Percentiles rank a stretch among this genome's conserved stretches.
phyloP scores from a whole-genome alignment of 2,797 vertebrate species.

The Heterohyrax brucei region DNA sequence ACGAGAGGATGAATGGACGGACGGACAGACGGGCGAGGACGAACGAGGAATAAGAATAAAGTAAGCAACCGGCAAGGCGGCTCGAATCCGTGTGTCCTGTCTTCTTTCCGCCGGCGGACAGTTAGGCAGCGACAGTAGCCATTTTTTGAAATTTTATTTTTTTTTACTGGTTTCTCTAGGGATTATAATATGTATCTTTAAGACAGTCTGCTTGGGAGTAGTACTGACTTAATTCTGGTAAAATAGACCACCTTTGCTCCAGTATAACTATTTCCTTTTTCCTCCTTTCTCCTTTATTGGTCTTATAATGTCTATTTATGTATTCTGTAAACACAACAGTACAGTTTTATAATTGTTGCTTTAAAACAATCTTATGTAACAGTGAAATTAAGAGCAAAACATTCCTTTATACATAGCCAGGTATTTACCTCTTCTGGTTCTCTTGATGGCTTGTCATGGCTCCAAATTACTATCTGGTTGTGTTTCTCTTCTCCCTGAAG shows the following conservation, averaged over 20 bases:
- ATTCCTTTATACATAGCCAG: neutral
- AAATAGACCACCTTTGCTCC: neutral
- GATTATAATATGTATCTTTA: neutral
- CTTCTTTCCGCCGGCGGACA: too few relatives aligned
- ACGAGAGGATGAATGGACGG: too few relatives aligned
- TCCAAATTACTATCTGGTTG: neutral
- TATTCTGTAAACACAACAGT: neutral
- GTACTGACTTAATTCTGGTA: neutral
- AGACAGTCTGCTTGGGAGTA: neutral
- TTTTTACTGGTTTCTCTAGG: too few relatives aligned
- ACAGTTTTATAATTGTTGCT: neutral
- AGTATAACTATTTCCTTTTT: neutral
- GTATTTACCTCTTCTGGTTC: neutral
- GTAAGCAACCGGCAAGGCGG: too few relatives aligned
- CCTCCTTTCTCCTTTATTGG: neutral
- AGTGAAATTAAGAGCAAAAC: neutral
- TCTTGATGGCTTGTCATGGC: neutral
- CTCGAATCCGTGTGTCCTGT: too few relatives aligned
- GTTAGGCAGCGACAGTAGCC: too few relatives aligned
- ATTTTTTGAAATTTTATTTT: too few relatives aligned
- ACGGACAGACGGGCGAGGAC: too few relatives aligned
- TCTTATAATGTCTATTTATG: neutral
- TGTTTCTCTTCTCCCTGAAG: neutral
- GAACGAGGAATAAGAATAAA: too few relatives aligned
- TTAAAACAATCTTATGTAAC: neutral